These are phyloP conservation scores for Tenthredo notha DNA, from an alignment of 2,888 invertebrate genomes.

Conservation along the genomic window DNA sequence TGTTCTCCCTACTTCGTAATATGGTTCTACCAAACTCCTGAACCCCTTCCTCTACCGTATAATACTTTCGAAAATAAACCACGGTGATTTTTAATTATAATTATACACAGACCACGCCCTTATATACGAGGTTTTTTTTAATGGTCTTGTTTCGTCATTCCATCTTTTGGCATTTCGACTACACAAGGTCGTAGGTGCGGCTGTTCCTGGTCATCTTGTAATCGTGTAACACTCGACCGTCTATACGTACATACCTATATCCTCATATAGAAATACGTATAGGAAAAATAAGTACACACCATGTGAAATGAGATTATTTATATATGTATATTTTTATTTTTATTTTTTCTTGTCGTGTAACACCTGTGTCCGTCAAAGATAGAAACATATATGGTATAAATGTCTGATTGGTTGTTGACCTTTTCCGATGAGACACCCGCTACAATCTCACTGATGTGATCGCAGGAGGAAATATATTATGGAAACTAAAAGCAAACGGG, in stretches of 20 bases:
- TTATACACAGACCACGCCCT: constrained; percentile 30
- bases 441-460: constrained; percentile 1
- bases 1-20: not conserved
- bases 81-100: constrained; percentile 20
- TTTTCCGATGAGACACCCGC: constrained; percentile 38
- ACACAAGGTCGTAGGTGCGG: constrained; percentile 19
- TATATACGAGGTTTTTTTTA: not conserved
- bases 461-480: constrained; percentile 58
- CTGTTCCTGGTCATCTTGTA: constrained; percentile 17
- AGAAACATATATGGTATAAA: not conserved
- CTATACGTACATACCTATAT: no score
- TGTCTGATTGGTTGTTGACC: not conserved
- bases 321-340: no score
- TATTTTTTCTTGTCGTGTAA: not conserved
- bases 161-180: constrained; percentile 18
- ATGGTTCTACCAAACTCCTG: not conserved
- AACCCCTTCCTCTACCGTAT: not conserved
- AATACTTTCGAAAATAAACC: not conserved
- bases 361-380: not conserved
- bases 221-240: not conserved
- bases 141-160: constrained; percentile 1
- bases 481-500: constrained; percentile 76
- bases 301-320: not conserved
- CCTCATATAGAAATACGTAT: not conserved
- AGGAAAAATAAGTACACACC: not conserved